Base-by-base conservation (phyloP, 1,140 invertebrate genomes). In the Manduca sexta region DNA sequence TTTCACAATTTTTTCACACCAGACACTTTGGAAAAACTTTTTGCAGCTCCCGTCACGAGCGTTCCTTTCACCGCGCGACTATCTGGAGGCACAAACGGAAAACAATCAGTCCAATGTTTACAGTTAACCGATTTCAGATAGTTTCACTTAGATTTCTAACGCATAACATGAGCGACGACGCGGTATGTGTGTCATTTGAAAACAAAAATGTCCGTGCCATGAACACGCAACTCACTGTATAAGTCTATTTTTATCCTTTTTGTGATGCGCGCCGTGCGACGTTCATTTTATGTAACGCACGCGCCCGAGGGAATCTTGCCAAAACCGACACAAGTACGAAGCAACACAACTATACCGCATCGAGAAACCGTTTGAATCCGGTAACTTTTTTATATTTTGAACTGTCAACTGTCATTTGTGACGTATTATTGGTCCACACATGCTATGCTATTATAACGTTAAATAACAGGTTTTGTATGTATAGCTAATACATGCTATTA, bases 231-330 rank as follows among this genome's bases (percentile, higher is more conserved):
- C 69, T 80, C 79, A 80, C 71, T 76, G 53, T 64, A 56, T 66
- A 72, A 74, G 55, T 85, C 82, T 85, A 85, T 85, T 85, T 85
- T 79, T 85, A 83, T 62, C 69, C 62, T 79, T 74, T 81, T 77
- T 77, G 69, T 77, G 60, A 40, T 68, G 62, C 48, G 67, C 72
- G 66, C 60, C 59, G 52, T 59, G 55, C 72, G 64, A 64, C 66
- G 70, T 75, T 74, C 66, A 67, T 72, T 83, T 74, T 81, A 81
- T 70, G 58, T 78, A 78, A 80, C 69, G 50, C 61, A 66, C 54
- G 62, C 66, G 58, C 69, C 69, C 69, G 64, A 77, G 73, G 82
- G 82, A 85, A 80, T 69, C 65, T 79, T 83, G 79, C 82, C 82
- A 85, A 85, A 80, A 81, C 65, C 15, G 18, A 31, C 45, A 46